Base-by-base conservation (phyloP, 1,140 invertebrate species). In the Aporrectodea caliginosa region DNA sequence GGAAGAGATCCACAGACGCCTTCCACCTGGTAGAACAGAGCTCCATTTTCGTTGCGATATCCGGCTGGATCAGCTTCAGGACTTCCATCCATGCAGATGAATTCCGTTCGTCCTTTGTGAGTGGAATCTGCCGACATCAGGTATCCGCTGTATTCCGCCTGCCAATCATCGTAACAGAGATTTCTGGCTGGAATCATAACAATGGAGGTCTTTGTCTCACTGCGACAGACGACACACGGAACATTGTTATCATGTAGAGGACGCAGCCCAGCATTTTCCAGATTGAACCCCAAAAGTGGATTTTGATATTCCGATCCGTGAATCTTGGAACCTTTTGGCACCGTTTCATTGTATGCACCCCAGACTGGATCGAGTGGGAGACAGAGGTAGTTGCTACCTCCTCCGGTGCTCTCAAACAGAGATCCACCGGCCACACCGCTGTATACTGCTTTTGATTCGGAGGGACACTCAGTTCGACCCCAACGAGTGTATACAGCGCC, bases 1-100 rank as follows among this genome's bases (percentile, higher is more conserved):
- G 34, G 29, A 31, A 75, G 30, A 16, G 31, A 76, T 70, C 34
- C 73, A 22, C 78, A 76, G 34, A 76, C 73, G 31, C 73, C n/a
- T 34, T 73, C 72, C 0, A 83, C 82, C 16, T 43, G 58, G 34
- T 83, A 83, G 70, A 84, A 77, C 1, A 83, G 35, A 16, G 79
- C 78, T 16, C 81, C 83, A n/a, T 82, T 27, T 16, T 82, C 27
- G 14, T 79, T 29, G 2, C 69, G 1, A 0, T 77, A 29, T 1
- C 83, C 82, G 14, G 69, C 70, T 12, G 71, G 16, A 16, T 80
- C 43, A 30, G 73, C 70, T 34, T 83, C 82, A 1, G 82, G 77
- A 16, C 79, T 34, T 35, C 73, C 69, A 33, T 84, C 83, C 27
- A 84, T 35, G 69, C 83, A 83, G 2, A 82, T 77, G 58, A 76